Evolutionary conservation across 2,888 invertebrate species (phyloP).

Genomic region (Steinernema scapterisci): DNA sequence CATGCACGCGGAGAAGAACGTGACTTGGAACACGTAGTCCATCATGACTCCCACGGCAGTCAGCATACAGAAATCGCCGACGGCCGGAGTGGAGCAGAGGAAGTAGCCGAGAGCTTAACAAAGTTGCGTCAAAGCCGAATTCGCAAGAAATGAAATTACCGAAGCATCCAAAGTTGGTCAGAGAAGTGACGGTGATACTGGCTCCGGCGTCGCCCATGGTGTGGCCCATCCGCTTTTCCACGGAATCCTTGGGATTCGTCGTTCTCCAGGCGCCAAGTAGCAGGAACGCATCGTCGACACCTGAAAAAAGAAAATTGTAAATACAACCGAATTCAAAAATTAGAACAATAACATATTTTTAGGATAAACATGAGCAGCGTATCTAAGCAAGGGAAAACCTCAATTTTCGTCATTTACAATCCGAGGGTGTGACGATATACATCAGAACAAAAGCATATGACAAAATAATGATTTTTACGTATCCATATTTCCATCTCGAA

Average conservation of each 20-base stretch:
- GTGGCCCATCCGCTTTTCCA: slow-evolving; percentile 57
- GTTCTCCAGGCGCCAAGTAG: slow-evolving; percentile 67
- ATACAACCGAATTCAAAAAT: too few species aligned
- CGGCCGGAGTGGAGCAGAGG: slow-evolving; percentile 66
- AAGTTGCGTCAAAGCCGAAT: too few species aligned
- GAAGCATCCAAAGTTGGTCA: slow-evolving; percentile 67
- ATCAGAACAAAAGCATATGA: too few species aligned
- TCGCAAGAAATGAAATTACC: slow-evolving; percentile 37
- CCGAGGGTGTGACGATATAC: too few species aligned
- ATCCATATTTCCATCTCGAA: too few species aligned
- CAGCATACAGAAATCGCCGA: slow-evolving; percentile 65
- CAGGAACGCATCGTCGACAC: slow-evolving; percentile 65
- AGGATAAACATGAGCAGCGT: too few species aligned
- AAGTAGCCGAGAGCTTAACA: slow-evolving; percentile 62
- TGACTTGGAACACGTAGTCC: slow-evolving; percentile 65
- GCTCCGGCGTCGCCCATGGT: slow-evolving; percentile 67
- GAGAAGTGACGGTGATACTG: slow-evolving; percentile 65
- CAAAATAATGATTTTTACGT: too few species aligned
- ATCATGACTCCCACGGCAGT: slow-evolving; percentile 64
- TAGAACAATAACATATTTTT: too few species aligned
- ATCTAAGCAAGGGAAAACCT: too few species aligned
- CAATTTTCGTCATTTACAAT: too few species aligned
- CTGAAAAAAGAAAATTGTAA: slow-evolving; percentile 36
- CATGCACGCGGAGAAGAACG: slow-evolving; percentile 64
- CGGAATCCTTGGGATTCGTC: slow-evolving; percentile 51